A percentile compares a stretch with the other conserved stretches of the same genome.
These are phyloP conservation scores for Muscicapa comitata DNA, from an alignment of 2,797 vertebrate species.

Conservation along the genomic window DNA sequence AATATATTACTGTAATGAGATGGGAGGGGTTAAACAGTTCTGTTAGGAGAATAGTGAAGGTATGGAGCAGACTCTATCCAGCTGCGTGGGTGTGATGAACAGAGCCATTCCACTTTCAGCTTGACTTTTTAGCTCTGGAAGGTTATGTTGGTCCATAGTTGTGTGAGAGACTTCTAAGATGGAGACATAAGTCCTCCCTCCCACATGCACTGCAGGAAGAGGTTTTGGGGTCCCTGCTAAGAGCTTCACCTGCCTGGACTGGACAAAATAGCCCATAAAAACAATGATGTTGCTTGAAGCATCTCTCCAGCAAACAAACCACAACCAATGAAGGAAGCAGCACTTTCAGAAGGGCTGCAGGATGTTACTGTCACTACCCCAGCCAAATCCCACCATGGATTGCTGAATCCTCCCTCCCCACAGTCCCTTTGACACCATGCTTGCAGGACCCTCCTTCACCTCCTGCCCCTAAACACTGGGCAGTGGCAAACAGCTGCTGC, in stretches of 20 bases:
- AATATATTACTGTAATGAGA: conserved; percentile 53
- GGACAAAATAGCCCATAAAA: not conserved
- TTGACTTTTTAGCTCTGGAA: not conserved
- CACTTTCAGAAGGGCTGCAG: not conserved
- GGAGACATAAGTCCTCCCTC: not conserved
- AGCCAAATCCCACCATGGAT: not conserved
- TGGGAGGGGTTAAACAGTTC: conserved; percentile 43
- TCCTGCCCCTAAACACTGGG: not conserved
- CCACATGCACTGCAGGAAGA: not conserved
- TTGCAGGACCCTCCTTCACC: not conserved
- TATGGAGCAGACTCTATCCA: conserved; percentile 12
- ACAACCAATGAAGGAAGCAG: not conserved
- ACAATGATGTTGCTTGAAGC: not conserved
- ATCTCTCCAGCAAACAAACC: not conserved
- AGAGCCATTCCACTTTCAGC: not conserved
- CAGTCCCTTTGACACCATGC: not conserved
- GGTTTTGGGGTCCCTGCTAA: not conserved
- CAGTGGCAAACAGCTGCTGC: conserved; percentile 34
- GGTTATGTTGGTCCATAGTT: not conserved
- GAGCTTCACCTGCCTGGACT: not conserved
- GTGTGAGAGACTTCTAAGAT: not conserved
- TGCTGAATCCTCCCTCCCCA: not conserved
- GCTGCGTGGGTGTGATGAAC: conserved; percentile 39
- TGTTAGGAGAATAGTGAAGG: not conserved
- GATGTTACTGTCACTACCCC: not conserved